These are phyloP conservation scores for Plagiodera versicolora DNA, from an alignment of 2,888 invertebrate species.

Conservation along the genomic window DNA sequence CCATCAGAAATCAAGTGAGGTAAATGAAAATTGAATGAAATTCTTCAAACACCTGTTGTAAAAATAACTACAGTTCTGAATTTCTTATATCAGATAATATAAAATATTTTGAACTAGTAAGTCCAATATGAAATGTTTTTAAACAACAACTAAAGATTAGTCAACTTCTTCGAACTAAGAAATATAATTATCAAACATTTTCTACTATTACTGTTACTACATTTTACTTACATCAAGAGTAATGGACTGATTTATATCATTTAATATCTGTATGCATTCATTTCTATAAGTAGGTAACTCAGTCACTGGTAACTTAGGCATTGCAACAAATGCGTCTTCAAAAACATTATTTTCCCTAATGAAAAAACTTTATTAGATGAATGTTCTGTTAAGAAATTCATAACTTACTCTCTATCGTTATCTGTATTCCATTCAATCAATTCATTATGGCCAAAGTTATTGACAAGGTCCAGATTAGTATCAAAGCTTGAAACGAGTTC, in stretches of 20 bases:
- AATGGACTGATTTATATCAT: constrained; percentile 58
- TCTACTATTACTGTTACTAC: too few relatives aligned
- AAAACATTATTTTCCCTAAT: constrained; percentile 53
- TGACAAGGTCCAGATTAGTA: constrained; percentile 23
- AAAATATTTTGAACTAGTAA: too few relatives aligned
- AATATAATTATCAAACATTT: too few relatives aligned
- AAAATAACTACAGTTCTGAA: too few relatives aligned
- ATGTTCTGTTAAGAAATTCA: background rate
- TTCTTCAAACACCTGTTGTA: too few relatives aligned
- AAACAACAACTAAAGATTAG: too few relatives aligned
- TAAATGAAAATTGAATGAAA: too few relatives aligned
- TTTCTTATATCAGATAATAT: too few relatives aligned
- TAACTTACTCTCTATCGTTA: constrained; percentile 52
- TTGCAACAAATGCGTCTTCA: constrained; percentile 53
- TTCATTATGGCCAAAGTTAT: constrained; percentile 21
- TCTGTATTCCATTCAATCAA: constrained; percentile 36
- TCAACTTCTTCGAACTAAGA: too few relatives aligned
- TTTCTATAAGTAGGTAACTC: constrained; percentile 52
- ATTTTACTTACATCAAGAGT: constrained; percentile 55
- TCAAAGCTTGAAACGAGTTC: constrained; percentile 29
- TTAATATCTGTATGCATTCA: constrained; percentile 57
- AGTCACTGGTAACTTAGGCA: constrained; percentile 33
- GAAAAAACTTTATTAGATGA: constrained; percentile 11
- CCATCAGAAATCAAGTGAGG: too few relatives aligned
- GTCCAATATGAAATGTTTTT: too few relatives aligned